Base-by-base conservation (phyloP, 2,888 invertebrate genomes). In the Drosophila parthenogenetica region DNA sequence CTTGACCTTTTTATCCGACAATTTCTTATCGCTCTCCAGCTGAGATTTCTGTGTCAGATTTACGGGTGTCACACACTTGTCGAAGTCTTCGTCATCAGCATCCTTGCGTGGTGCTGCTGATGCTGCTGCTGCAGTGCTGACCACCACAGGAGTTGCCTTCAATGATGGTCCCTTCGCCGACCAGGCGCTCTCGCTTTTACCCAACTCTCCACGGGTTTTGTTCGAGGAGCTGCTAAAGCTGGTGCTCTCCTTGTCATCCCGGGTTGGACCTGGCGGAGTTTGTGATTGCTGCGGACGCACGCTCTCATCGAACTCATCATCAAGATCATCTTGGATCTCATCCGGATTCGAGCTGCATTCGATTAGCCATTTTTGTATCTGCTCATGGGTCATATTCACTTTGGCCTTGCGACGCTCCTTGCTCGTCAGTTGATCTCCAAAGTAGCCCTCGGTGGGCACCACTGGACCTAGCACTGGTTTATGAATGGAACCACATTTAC, bases 351-450 rank as follows among this genome's bases (percentile, higher is more conserved):
- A 91, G 1, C 93, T 93, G 74, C 94, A 94, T 75, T 94, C 94
- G 62, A 93, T 93, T 5, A 94, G 78, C 95, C 95, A 95, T 79
- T 95, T 94, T 75, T 95, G 95, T 45, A 95, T 95, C 90, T 95
- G 94, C 81, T 95, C 95, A 39, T 94, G 94, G 0, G 95, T 95
- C 95, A 95, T 95, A 81, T 95, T 95, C 0, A 95, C 94, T 85
- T 94, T 94, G 16, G 94, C 94, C 87, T 94, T 93, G 73, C 84
- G 92, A 54, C 89, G 90, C 53, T 92, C 92, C 69, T 92, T 92
- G 64, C 92, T 91, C 0, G 92, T 90, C 25, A 92, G 69, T 60
- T 91, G 92, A 64, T 92, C 92, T 2, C 92, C 92, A 42, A 92
- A 88, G 59, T 92, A 92, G 1, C 91, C 90, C 69, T 92, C 92